Evolutionary conservation across 2,888 invertebrate genomes (phyloP).

Genomic region (Coenonympha arcania): DNA sequence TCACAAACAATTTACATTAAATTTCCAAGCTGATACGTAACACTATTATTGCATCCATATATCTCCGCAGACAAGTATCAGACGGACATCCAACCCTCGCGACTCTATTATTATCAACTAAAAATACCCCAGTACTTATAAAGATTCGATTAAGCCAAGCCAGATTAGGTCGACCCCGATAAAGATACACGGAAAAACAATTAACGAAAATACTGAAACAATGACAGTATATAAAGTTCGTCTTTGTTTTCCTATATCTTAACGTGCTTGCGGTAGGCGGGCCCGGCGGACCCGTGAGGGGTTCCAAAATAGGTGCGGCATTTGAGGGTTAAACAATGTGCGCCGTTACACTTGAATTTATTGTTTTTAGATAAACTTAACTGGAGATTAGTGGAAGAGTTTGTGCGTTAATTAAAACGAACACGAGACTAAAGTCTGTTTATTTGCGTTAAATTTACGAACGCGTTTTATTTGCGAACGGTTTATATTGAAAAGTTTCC

Average conservation of each 20-base stretch:
- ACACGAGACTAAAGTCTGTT: slow-evolving; percentile 19
- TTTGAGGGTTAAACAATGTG: slow-evolving; percentile 56
- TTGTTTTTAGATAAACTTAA: slow-evolving; percentile 65
- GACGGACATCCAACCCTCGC: slow-evolving; percentile 45
- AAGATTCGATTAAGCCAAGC: slow-evolving; percentile 63
- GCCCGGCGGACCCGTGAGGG: slow-evolving; percentile 43
- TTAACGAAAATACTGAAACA: slow-evolving; percentile 66
- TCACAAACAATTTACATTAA: slow-evolving; percentile 34
- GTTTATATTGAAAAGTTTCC: slow-evolving; percentile 5
- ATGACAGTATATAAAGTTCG: slow-evolving; percentile 64
- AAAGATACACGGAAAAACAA: slow-evolving; percentile 71
- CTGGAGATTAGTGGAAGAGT: slow-evolving; percentile 49
- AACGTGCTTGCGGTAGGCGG: slow-evolving; percentile 57
- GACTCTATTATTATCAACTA: slow-evolving; percentile 33
- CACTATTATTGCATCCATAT: slow-evolving; percentile 51
- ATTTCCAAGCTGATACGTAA: slow-evolving; percentile 32
- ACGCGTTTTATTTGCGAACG: slow-evolving; percentile 21
- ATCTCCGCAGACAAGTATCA: slow-evolving; percentile 53
- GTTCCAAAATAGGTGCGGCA: slow-evolving; percentile 44
- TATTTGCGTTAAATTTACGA: slow-evolving; percentile 23
- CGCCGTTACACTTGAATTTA: slow-evolving; percentile 59
- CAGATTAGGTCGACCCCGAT: slow-evolving; percentile 59
- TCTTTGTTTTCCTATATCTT: slow-evolving; percentile 64
- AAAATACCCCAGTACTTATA: slow-evolving; percentile 45
- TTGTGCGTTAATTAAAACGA: slow-evolving; percentile 29